These are phyloP conservation scores for Heteractis magnifica DNA, from an alignment of 92 coral and sea anemone species.

Conservation along the genomic window DNA sequence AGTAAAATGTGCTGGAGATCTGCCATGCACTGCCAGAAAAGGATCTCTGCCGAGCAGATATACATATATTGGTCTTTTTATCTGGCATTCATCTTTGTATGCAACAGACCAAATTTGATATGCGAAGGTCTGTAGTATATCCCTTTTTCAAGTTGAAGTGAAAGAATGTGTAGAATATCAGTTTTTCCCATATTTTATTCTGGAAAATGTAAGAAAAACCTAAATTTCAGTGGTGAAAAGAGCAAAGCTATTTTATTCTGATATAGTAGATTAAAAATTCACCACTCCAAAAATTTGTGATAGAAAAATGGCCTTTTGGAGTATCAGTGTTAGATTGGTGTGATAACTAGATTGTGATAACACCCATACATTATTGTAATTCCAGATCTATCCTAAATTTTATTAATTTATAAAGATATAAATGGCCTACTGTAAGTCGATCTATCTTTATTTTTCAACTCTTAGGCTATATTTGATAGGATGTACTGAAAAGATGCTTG, in stretches of 20 bases:
- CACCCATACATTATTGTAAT: not conserved
- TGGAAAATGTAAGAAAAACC: not conserved
- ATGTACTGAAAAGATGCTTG: no score
- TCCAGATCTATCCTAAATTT: not conserved
- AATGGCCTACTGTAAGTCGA: not conserved
- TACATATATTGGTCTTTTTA: not conserved
- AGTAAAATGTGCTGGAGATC: not conserved
- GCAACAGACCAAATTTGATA: not conserved
- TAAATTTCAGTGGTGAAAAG: not conserved
- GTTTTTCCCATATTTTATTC: not conserved
- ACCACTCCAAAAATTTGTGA: not conserved
- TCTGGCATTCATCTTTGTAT: not conserved
- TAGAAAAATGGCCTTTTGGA: not conserved
- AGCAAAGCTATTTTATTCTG: not conserved
- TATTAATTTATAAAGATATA: not conserved
- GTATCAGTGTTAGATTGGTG: not conserved
- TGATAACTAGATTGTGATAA: not conserved
- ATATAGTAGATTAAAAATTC: not conserved
- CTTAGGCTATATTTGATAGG: no score
- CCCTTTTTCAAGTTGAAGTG: not conserved
- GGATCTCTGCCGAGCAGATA: conserved; percentile 16
- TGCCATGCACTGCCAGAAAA: not conserved
- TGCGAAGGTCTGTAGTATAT: not conserved
- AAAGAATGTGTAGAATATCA: not conserved
- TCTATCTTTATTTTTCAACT: not conserved